Evolutionary conservation across 2,888 invertebrate genomes (phyloP), one percentile per base, ranked within the genome.

Genomic region (Orthosia gracilis): DNA sequence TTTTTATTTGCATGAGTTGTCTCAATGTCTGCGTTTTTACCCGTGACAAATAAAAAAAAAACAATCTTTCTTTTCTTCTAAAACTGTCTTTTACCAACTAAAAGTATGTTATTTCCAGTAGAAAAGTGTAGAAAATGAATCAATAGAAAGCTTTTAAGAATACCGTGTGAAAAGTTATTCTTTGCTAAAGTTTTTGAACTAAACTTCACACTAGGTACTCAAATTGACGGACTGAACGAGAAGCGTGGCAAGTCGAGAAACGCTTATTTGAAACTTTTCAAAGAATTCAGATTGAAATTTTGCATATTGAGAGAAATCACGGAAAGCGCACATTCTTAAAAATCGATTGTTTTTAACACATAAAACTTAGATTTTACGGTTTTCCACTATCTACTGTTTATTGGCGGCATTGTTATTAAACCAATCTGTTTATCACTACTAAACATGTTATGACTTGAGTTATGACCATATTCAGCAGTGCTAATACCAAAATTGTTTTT

Each of bases 191-290:
- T 84, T 84, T 76, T 68, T 54, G 67, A 84, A 83, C 78, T 76
- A 73, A 84, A 84, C 72, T 85, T 76, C 78, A 81, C 85, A 81
- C 84, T 81, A 83, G 73, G 81, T 73, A 71, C 73, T 83, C 81
- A 85, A 85, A 85, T 85, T 85, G 85, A 85, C 82, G 82, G 73
- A 84, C 82, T 84, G 83, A 73, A 73, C 61, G 72, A 49, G 23
- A 78, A 85, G 55, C 82, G 84, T 78, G 64, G 84, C 84, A 83
- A 85, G 70, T 75, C 74, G 78, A 81, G 81, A 66, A 85, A 82
- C 75, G 76, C 85, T 79, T 85, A 84, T 81, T 85, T 76, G 74
- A 85, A 73, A 82, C 69, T 82, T 82, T 82, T 57, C 70, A 49
- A 79, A 75, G 82, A 83, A 83, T 83, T 71, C 76, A 71, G 65